Evolutionary conservation across 2,888 invertebrate species (phyloP).

Genomic region (Pinctada fucata): DNA sequence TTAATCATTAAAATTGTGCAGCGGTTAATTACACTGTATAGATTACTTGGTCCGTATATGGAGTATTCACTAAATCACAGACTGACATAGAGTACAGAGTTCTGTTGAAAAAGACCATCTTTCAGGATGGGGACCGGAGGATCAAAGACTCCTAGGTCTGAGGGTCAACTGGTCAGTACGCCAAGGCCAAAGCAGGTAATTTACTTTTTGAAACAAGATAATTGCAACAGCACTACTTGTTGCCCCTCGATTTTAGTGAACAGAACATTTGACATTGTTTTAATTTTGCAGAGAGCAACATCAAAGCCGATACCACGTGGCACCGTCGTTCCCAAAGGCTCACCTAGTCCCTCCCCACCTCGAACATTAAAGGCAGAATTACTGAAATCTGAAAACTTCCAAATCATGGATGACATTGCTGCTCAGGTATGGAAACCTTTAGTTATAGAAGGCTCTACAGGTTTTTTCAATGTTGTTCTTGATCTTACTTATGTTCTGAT

Average conservation of each 20-base stretch:
- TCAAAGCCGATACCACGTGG: conserved; percentile 4
- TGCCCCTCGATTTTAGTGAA: too few species aligned
- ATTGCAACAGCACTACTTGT: neutral
- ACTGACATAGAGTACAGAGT: too few species aligned
- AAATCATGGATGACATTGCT: conserved; percentile 32
- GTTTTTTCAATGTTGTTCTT: too few species aligned
- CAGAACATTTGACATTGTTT: too few species aligned
- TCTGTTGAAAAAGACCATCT: too few species aligned
- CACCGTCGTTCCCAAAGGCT: conserved; percentile 27
- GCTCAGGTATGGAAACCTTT: conserved; percentile 11
- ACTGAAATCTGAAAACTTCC: conserved; percentile 21
- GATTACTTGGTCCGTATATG: too few species aligned
- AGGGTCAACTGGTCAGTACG: conserved; percentile 1
- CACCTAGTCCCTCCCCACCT: conserved; percentile 20
- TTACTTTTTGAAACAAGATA: neutral
- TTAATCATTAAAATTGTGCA: too few species aligned
- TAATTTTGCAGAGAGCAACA: neutral
- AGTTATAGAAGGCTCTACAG: too few species aligned
- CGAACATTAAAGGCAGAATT: conserved; percentile 19
- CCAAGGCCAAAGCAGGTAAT: neutral
- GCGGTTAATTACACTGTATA: too few species aligned
- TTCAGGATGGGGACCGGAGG: neutral
- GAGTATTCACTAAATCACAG: too few species aligned
- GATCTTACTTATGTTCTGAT: too few species aligned
- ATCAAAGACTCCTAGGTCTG: neutral